phyloP scores from a whole-genome alignment of 2,113 vertebrate genomes.

The Lampris megalopsis region DNA sequence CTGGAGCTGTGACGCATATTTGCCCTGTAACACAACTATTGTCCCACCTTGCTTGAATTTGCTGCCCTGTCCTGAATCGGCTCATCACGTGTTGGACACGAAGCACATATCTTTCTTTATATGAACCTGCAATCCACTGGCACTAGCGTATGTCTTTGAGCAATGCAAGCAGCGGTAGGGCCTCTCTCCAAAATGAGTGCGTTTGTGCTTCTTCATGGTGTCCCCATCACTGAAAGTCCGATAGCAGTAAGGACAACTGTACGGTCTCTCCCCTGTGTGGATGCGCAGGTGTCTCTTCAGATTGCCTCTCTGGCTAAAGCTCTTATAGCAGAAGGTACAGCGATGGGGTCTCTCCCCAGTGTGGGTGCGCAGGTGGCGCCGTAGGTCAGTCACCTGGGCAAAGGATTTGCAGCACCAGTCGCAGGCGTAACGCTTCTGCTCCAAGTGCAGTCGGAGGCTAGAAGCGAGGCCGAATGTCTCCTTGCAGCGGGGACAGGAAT shows the following conservation, averaged over 20 bases:
- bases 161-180: conserved; percentile 65
- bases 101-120: conserved; percentile 67
- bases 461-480: conserved; percentile 67
- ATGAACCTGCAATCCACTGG: conserved; percentile 67
- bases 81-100: conserved; percentile 37
- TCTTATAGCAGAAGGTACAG: conserved; percentile 81
- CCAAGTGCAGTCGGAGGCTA: conserved; percentile 74
- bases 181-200: conserved; percentile 71
- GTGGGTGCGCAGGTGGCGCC: conserved; percentile 82
- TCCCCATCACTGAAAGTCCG: conserved; percentile 77
- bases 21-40: too few species aligned
- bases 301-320: conserved; percentile 81
- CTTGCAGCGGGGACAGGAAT: conserved; percentile 74
- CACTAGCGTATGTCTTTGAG: conserved; percentile 50
- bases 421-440: conserved; percentile 77
- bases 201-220: conserved; percentile 78
- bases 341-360: conserved; percentile 80
- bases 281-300: conserved; percentile 78
- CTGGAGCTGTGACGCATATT: too few species aligned
- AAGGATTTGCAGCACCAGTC: conserved; percentile 83
- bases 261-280: conserved; percentile 80
- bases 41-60: background rate
- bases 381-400: conserved; percentile 80
- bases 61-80: too few species aligned
- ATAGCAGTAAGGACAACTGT: conserved; percentile 75